Evolutionary conservation across 2,797 vertebrate species (phyloP).

Genomic region (Synaphobranchus kaupii): DNA sequence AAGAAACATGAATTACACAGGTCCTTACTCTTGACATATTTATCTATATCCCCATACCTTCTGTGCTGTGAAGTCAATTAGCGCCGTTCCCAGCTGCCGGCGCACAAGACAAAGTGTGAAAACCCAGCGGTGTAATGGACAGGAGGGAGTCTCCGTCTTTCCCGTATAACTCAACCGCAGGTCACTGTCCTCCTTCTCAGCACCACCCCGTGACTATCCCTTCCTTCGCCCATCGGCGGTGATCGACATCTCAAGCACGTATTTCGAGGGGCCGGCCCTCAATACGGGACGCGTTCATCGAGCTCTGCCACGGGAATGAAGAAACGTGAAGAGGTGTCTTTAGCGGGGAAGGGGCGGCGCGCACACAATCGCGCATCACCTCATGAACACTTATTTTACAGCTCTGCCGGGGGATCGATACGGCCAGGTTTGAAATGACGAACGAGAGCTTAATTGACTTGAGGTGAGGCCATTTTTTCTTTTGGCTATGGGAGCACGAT

Average conservation of each 20-base stretch:
- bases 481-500: neutral
- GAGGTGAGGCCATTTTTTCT: slow-evolving; percentile 22
- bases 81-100: slow-evolving; percentile 39
- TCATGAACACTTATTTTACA: slow-evolving; percentile 42
- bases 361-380: slow-evolving; percentile 29
- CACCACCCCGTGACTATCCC: neutral
- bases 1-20: slow-evolving; percentile 59
- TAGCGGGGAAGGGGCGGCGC: slow-evolving; percentile 53
- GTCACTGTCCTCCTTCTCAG: slow-evolving; percentile 20
- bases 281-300: slow-evolving; percentile 45
- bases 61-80: slow-evolving; percentile 53
- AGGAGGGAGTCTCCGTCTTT: slow-evolving; percentile 19
- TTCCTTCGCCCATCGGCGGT: slow-evolving; percentile 4
- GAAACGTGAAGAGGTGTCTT: slow-evolving; percentile 53
- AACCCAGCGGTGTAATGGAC: slow-evolving; percentile 37
- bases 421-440: slow-evolving; percentile 64
- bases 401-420: slow-evolving; percentile 60
- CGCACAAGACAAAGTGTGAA: slow-evolving; percentile 36
- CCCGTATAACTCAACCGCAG: slow-evolving; percentile 11
- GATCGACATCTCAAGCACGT: slow-evolving; percentile 56
- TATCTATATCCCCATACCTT: slow-evolving; percentile 55
- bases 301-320: slow-evolving; percentile 16
- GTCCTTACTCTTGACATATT: slow-evolving; percentile 62
- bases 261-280: slow-evolving; percentile 51
- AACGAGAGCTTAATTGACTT: slow-evolving; percentile 56